These are phyloP conservation scores for Laticauda colubrina DNA, from an alignment of 2,113 vertebrate species.

Conservation along the genomic window DNA sequence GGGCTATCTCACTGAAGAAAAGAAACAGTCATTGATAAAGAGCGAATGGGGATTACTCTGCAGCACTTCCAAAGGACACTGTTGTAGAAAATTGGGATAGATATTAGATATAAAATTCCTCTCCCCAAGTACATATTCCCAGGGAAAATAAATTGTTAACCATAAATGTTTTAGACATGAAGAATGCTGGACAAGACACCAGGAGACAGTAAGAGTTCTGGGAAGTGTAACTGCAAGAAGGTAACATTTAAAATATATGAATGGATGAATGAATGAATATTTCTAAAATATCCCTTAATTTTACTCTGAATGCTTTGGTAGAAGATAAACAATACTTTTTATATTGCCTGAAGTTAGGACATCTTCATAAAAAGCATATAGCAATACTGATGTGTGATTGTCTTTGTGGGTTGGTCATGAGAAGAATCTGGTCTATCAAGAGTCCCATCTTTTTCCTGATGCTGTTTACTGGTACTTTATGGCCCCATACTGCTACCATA, in stretches of 20 bases:
- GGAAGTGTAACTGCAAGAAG: background rate
- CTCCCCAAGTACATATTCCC: background rate
- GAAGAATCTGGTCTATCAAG: background rate
- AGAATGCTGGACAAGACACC: background rate
- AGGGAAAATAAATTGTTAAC: background rate
- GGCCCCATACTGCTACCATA: background rate
- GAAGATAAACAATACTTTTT: background rate
- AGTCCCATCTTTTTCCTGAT: background rate
- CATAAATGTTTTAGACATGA: background rate
- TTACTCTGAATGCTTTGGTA: background rate
- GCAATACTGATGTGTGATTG: background rate
- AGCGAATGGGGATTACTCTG: background rate
- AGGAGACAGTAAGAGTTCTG: background rate
- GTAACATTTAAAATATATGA: background rate
- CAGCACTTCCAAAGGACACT: background rate
- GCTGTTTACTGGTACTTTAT: background rate
- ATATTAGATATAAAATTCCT: background rate
- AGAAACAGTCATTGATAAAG: background rate
- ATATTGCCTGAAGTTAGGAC: background rate
- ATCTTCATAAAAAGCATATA: background rate
- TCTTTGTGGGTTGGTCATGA: background rate
- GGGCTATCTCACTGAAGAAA: constrained; percentile 77
- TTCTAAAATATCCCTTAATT: background rate
- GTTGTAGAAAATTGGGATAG: background rate
- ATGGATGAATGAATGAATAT: background rate